phyloP scores from a whole-genome alignment of 2,797 vertebrate genomes.

The Fistularia tabacaria region DNA sequence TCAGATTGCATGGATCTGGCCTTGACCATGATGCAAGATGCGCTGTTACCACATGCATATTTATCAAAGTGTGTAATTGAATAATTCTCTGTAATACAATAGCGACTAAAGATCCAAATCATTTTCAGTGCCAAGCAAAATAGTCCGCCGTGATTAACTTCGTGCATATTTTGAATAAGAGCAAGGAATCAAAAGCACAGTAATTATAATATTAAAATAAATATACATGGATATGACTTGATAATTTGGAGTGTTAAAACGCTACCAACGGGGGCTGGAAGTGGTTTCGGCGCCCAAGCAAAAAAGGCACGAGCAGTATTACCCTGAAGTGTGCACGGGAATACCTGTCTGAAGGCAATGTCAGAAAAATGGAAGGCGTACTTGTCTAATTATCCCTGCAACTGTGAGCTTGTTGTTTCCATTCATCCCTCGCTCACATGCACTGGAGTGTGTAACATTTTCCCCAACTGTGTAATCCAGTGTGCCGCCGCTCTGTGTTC shows the following conservation, averaged over 20 bases:
- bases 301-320: conserved; percentile 11
- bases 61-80: conserved; percentile 38
- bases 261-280: too few species aligned
- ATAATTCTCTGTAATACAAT: conserved; percentile 21
- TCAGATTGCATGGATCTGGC: too few species aligned
- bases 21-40: too few species aligned
- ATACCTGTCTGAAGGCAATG: conserved; percentile 26
- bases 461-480: conserved; percentile 59
- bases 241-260: too few species aligned
- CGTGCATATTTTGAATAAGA: conserved; percentile 39
- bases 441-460: conserved; percentile 61
- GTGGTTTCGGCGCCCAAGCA: not conserved
- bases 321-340: conserved; percentile 2
- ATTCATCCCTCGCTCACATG: conserved; percentile 41
- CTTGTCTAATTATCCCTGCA: conserved; percentile 46
- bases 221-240: conserved; percentile 17
- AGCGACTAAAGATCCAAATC: conserved; percentile 30
- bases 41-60: conserved; percentile 8
- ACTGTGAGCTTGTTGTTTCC: conserved; percentile 41
- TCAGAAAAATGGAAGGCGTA: conserved; percentile 28
- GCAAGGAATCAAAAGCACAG: conserved; percentile 7
- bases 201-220: conserved; percentile 44
- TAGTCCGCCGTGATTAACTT: conserved; percentile 38
- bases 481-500: conserved; percentile 48
- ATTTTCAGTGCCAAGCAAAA: conserved; percentile 21